These are phyloP conservation scores for Drosophila melanica DNA, from an alignment of 1,140 invertebrate genomes.

Conservation along the genomic window DNA sequence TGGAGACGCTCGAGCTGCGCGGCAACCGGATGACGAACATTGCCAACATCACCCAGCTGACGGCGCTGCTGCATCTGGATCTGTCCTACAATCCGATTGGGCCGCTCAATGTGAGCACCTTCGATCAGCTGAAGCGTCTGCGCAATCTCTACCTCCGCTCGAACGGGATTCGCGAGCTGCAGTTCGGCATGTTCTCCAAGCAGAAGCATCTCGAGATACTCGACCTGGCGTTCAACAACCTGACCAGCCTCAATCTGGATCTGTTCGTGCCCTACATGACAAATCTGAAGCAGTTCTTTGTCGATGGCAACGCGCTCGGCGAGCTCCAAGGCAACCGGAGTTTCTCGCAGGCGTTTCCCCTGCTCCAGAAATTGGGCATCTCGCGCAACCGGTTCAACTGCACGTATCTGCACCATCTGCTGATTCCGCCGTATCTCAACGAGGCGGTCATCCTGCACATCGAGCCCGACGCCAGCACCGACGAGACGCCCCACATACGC, in stretches of 20 bases:
- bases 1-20: constrained; percentile 68
- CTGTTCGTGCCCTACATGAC: constrained; percentile 77
- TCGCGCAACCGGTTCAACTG: constrained; percentile 79
- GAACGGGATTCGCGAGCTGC: constrained; percentile 60
- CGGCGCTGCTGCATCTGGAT: constrained; percentile 63
- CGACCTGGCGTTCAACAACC: constrained; percentile 78
- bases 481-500: constrained; percentile 73
- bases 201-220: constrained; percentile 70
- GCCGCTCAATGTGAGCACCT: constrained; percentile 67
- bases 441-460: constrained; percentile 66
- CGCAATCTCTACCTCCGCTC: constrained; percentile 59
- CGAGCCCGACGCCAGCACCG: constrained; percentile 63
- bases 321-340: constrained; percentile 72
- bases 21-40: constrained; percentile 64
- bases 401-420: constrained; percentile 71
- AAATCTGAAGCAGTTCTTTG: constrained; percentile 69
- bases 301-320: constrained; percentile 72
- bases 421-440: constrained; percentile 62
- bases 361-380: constrained; percentile 70
- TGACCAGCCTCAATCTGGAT: constrained; percentile 75
- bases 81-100: constrained; percentile 77
- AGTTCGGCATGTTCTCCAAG: constrained; percentile 82
- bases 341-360: constrained; percentile 64
- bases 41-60: constrained; percentile 66
- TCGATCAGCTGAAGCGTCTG: constrained; percentile 68